These are phyloP conservation scores for Cyaniris semiargus DNA, from an alignment of 2,888 invertebrate species.

Conservation along the genomic window DNA sequence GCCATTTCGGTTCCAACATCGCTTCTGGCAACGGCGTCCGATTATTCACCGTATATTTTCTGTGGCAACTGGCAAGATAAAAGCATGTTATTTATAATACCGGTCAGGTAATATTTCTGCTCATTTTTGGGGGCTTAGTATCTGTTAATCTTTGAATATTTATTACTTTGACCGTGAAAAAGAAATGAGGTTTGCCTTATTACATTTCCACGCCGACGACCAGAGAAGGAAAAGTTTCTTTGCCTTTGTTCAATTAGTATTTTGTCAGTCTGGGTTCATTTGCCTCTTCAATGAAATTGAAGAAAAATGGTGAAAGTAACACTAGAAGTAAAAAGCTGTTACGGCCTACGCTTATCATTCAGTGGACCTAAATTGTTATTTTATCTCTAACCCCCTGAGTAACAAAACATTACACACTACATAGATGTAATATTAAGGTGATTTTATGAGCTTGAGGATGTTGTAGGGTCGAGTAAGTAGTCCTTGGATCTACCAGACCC, in stretches of 20 bases:
- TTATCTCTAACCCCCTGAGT: too few relatives aligned
- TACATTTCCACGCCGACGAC: neutral
- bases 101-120: conserved; percentile 20
- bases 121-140: neutral
- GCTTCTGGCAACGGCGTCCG: neutral
- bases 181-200: neutral
- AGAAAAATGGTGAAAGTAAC: neutral
- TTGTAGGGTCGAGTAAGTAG: too few relatives aligned
- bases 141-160: conserved; percentile 1
- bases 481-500: too few relatives aligned
- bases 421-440: too few relatives aligned
- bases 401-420: too few relatives aligned
- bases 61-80: conserved; percentile 11
- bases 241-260: neutral
- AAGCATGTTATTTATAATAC: conserved; percentile 25
- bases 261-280: neutral
- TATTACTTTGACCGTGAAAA: neutral
- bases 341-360: too few relatives aligned
- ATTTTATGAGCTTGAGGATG: too few relatives aligned
- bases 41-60: conserved; percentile 18
- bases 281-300: neutral
- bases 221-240: neutral
- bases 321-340: neutral
- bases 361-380: too few relatives aligned
- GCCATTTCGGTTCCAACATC: conserved; percentile 18